Evolutionary conservation across 2,113 vertebrate species (phyloP), one percentile per base, ranked within the genome.

Genomic region (Chloropsis hardwickii): DNA sequence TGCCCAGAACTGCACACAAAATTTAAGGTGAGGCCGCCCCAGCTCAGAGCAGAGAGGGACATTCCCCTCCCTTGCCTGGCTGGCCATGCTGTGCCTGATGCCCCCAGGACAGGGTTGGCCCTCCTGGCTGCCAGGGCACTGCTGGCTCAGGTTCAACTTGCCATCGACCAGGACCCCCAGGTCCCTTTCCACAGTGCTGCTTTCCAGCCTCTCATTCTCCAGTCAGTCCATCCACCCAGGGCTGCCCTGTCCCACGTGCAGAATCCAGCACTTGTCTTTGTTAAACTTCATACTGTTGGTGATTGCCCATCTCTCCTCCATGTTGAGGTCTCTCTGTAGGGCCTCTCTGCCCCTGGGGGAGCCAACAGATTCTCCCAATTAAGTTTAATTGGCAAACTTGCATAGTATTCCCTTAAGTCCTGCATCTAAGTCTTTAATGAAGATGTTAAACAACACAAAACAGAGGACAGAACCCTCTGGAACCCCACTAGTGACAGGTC

Each of bases 141-240:
- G 11, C 35, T 66, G 33, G 4, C 6, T 58, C 35, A n/a, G 0
- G 0, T 28, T 50, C 29, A 40, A 3, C 7, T 58, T 50, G 28
- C 5, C 14, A 28, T 7, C 0, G 0, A 23, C 19, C 28, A 33
- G 48, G 19, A 65, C 3, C 3, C 5, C 24, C 31, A 44, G 28
- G 11, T 28, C 14, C 9, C 23, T 23, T 57, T 40, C 44, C 3
- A 4, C 1, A 8, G 14, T 0, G 0, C 29, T 60, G 19, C 5
- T 70, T 35, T 50, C 65, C 12, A 21, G 14, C 9, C 4, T 42
- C 29, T 28, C 9, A 4, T 29, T 70, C 29, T 31, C 18, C 45
- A 33, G 1, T 28, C 44, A n/a, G 14, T 42, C 19, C 37, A 8
- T 22, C 4, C 24, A 29, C 2, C 4, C 35, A 58, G 24, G 35